Evolutionary conservation across 1,140 invertebrate species (phyloP).

Genomic region (Papilio glaucus): DNA sequence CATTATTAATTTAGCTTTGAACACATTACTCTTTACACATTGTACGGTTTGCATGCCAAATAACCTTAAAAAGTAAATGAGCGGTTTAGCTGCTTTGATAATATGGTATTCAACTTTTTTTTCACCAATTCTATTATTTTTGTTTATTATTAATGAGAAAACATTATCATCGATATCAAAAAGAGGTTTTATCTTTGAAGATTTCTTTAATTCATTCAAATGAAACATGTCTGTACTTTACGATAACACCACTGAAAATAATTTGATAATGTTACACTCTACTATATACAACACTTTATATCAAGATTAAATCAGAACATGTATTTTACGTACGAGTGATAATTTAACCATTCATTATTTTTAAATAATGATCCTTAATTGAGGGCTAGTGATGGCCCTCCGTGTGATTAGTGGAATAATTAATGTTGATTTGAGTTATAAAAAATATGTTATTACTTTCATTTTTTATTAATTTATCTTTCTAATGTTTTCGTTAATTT

Average conservation of each 20-base stretch:
- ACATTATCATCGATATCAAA: conserved; percentile 4
- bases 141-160: conserved; percentile 29
- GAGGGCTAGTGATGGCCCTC: background rate
- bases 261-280: background rate
- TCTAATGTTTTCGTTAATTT: background rate
- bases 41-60: conserved; percentile 56
- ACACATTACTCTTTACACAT: conserved; percentile 46
- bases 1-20: conserved; percentile 42
- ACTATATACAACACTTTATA: background rate
- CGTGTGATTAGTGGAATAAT: conserved; percentile 12
- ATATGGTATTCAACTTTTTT: conserved; percentile 45
- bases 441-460: background rate
- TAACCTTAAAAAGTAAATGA: conserved; percentile 56
- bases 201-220: conserved; percentile 26
- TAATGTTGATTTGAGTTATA: background rate
- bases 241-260: background rate
- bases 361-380: conserved; percentile 5
- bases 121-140: conserved; percentile 39
- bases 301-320: conserved; percentile 11
- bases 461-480: too few relatives aligned
- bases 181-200: conserved; percentile 20
- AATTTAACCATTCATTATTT: background rate
- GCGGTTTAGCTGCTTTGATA: conserved; percentile 53
- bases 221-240: conserved; percentile 22
- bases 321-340: conserved; percentile 3